Evolutionary conservation across 2,797 vertebrate species (phyloP).

Genomic region (Tenualosa ilisha): DNA sequence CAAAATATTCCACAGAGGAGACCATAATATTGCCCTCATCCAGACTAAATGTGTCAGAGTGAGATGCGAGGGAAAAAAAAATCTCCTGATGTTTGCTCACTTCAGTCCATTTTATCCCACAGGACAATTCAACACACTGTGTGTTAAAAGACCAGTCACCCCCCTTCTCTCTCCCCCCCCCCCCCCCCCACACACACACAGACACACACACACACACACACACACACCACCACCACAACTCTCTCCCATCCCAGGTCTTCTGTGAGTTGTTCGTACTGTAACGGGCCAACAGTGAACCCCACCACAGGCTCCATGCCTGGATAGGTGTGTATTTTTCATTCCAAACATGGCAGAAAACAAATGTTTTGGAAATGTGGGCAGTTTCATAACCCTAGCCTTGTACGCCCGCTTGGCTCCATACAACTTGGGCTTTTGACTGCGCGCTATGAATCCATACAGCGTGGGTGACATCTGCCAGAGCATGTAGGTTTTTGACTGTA

Average conservation of each 20-base stretch:
- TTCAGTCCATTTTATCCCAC: conserved; percentile 1
- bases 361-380: conserved; percentile 11
- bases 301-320: neutral
- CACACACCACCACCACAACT: neutral
- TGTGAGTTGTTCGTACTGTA: neutral
- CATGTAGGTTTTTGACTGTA: neutral
- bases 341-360: neutral
- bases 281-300: neutral
- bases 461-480: neutral
- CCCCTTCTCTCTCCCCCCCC: neutral
- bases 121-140: neutral
- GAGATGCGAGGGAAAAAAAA: conserved; percentile 23
- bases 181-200: too few species aligned
- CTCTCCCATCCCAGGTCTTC: neutral
- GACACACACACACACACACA: too few species aligned
- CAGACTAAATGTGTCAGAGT: conserved; percentile 49
- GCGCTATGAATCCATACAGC: neutral
- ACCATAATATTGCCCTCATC: conserved; percentile 62
- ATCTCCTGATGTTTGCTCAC: neutral
- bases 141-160: neutral
- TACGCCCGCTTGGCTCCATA: neutral
- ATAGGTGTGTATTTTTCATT: neutral
- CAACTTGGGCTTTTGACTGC: neutral
- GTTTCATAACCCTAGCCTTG: neutral
- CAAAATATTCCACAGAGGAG: conserved; percentile 66